Percentiles rank a stretch among this genome's conserved stretches.
Evolutionary conservation across 2,797 vertebrate genomes (phyloP).

Genomic region (Podarcis siculus): DNA sequence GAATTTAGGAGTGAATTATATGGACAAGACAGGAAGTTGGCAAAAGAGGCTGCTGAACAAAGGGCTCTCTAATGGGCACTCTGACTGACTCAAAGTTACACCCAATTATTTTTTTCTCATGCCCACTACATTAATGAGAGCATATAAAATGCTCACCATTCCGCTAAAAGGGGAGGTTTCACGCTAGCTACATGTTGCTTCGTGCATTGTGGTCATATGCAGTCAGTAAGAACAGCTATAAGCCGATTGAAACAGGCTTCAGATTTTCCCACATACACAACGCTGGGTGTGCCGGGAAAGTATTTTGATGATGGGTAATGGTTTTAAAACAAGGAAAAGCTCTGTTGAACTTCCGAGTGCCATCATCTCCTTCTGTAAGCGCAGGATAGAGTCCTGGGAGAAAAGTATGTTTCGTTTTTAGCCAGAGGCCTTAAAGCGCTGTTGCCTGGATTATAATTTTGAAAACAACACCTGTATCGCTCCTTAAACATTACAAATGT

Average conservation of each 20-base stretch:
- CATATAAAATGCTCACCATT: background rate
- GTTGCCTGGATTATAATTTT: background rate
- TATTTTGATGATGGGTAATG: slow-evolving; percentile 19
- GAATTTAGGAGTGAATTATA: background rate
- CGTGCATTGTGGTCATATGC: background rate
- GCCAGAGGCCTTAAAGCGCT: background rate
- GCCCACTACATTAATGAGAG: background rate
- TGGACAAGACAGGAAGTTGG: background rate
- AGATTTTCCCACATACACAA: background rate
- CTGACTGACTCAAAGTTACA: slow-evolving; percentile 9
- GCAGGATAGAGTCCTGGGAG: background rate
- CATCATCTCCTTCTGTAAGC: background rate
- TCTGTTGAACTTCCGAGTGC: background rate
- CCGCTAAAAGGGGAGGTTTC: background rate
- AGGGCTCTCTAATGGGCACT: background rate
- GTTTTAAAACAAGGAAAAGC: background rate
- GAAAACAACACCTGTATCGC: background rate
- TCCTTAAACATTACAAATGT: background rate
- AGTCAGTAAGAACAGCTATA: background rate
- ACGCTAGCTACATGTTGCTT: slow-evolving; percentile 10
- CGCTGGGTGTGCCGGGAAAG: background rate
- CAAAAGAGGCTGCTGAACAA: background rate
- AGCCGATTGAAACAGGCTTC: slow-evolving; percentile 16
- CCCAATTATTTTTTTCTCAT: background rate
- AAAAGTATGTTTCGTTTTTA: background rate